phyloP scores from a whole-genome alignment of 1,140 invertebrate genomes.

The Theocolax elegans region DNA sequence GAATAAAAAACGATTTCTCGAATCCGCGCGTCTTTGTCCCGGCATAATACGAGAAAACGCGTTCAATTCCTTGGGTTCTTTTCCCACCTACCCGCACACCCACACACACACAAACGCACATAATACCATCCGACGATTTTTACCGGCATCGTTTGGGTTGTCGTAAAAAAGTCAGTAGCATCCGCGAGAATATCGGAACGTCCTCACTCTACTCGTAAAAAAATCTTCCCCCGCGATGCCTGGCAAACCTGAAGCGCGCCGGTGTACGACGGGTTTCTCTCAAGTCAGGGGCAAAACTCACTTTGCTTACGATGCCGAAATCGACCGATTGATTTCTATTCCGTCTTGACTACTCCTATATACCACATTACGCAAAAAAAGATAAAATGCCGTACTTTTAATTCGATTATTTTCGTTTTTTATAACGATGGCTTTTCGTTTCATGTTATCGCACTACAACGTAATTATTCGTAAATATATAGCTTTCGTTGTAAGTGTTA shows the following conservation, averaged over 20 bases:
- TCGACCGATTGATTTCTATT: conserved; percentile 26
- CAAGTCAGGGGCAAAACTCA: too few species aligned
- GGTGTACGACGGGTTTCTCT: background rate
- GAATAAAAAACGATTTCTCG: too few species aligned
- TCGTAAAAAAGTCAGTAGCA: conserved; percentile 42
- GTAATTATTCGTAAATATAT: too few species aligned
- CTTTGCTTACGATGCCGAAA: conserved; percentile 23
- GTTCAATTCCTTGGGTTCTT: too few species aligned
- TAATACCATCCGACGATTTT: background rate
- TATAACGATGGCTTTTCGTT: background rate
- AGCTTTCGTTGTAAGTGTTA: too few species aligned
- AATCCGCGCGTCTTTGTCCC: conserved; percentile 6
- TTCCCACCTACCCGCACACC: too few species aligned
- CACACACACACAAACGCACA: too few species aligned
- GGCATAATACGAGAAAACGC: background rate
- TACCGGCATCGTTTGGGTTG: background rate
- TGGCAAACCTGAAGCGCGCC: background rate
- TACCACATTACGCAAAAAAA: background rate
- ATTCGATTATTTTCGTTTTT: conserved; percentile 27
- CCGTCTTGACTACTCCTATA: background rate
- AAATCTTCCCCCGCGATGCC: background rate
- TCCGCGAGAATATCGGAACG: background rate
- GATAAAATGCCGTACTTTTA: conserved; percentile 7
- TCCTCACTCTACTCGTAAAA: conserved; percentile 6
- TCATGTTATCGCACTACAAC: conserved; percentile 26